Percentiles rank a stretch among this genome's conserved stretches.
Evolutionary conservation across 53 echinoderm and acorn worm species (phyloP).

Genomic region (Apostichopus leukothele): DNA sequence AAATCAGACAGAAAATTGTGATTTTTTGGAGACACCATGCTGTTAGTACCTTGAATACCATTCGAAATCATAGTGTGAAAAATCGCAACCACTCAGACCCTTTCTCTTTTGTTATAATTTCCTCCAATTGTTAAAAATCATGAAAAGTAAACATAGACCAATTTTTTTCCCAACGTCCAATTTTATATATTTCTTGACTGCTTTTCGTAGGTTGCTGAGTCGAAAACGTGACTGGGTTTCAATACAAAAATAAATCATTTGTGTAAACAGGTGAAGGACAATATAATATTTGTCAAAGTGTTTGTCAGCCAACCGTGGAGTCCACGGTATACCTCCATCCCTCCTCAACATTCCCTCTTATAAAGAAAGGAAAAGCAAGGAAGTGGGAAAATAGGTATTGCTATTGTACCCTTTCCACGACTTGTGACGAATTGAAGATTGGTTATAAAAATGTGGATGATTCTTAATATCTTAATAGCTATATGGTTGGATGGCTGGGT

Average conservation of each 20-base stretch:
- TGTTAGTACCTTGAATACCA: slow-evolving; percentile 27
- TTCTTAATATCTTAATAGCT: too few relatives aligned
- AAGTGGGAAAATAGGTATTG: too few relatives aligned
- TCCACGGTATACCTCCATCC: too few relatives aligned
- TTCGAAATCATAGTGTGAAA: slow-evolving; percentile 19
- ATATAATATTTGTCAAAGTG: background rate
- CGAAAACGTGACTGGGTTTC: background rate
- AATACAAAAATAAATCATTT: background rate
- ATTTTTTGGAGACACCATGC: slow-evolving; percentile 32
- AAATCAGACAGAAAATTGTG: background rate
- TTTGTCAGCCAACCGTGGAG: background rate
- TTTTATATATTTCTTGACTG: background rate
- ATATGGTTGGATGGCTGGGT: too few relatives aligned
- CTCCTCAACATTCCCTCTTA: too few relatives aligned
- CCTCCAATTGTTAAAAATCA: slow-evolving; percentile 2
- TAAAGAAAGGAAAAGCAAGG: too few relatives aligned
- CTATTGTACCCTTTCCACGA: too few relatives aligned
- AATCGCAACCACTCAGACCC: background rate
- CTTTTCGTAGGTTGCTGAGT: background rate
- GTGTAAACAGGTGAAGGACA: slow-evolving; percentile 17
- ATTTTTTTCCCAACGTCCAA: background rate
- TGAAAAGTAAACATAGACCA: slow-evolving; percentile 1
- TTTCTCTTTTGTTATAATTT: slow-evolving; percentile 8
- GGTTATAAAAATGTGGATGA: too few relatives aligned
- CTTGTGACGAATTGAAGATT: too few relatives aligned